These are phyloP conservation scores for Alcis repandata DNA, from an alignment of 2,888 invertebrate genomes.

Conservation along the genomic window DNA sequence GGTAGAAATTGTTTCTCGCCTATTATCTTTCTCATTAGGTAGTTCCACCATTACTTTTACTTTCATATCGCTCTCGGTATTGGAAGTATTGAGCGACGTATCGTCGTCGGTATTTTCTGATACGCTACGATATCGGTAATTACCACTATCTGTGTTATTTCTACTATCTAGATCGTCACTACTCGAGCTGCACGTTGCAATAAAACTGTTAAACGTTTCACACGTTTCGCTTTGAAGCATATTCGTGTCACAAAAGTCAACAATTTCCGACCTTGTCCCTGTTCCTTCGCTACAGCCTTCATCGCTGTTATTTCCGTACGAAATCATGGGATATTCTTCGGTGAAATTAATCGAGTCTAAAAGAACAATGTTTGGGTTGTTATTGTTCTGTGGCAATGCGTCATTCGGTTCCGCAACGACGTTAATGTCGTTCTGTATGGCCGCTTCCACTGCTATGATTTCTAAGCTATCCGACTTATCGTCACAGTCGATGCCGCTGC, in stretches of 20 bases:
- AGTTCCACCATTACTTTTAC: slow-evolving; percentile 74
- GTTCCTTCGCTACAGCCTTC: slow-evolving; percentile 62
- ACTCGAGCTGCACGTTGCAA: slow-evolving; percentile 70
- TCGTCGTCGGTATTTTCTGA: slow-evolving; percentile 74
- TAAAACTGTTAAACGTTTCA: slow-evolving; percentile 80
- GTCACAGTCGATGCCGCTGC: slow-evolving; percentile 87
- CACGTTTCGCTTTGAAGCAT: slow-evolving; percentile 82
- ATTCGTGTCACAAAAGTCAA: slow-evolving; percentile 76
- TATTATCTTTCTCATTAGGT: slow-evolving; percentile 62
- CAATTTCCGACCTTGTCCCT: slow-evolving; percentile 62
- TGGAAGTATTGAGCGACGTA: slow-evolving; percentile 68
- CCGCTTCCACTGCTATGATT: slow-evolving; percentile 68
- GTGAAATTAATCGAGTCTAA: slow-evolving; percentile 75
- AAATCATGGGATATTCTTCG: slow-evolving; percentile 70
- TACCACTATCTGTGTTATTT: slow-evolving; percentile 65
- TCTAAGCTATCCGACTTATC: slow-evolving; percentile 84
- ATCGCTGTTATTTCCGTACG: slow-evolving; percentile 63
- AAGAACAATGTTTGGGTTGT: slow-evolving; percentile 68
- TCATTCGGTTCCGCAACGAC: slow-evolving; percentile 59
- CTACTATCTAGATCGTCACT: slow-evolving; percentile 69
- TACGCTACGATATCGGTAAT: slow-evolving; percentile 68
- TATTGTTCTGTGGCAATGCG: slow-evolving; percentile 57
- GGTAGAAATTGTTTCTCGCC: slow-evolving; percentile 55
- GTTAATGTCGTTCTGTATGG: slow-evolving; percentile 65
- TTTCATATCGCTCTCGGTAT: slow-evolving; percentile 69